Conservation (phyloP, 2,113 vertebrate species). For the Symphodus melops region DNA sequence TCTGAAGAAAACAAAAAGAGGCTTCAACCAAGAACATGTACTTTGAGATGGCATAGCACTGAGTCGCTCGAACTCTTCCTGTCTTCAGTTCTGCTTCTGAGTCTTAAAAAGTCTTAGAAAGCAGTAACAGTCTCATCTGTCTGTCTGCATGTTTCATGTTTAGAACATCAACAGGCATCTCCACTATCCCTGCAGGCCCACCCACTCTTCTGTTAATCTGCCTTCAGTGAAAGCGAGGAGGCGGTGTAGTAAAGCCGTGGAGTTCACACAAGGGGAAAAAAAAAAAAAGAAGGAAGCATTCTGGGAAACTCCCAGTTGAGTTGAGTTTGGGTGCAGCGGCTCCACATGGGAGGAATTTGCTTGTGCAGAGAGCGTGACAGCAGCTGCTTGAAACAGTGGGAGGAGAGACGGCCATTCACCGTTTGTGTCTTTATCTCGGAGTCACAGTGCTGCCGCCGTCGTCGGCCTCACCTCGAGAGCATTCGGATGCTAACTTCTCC, state of each 20-base stretch:
- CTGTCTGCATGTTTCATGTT: neutral
- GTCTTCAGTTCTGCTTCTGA: neutral
- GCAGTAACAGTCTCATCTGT: neutral
- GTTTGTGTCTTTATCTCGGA: neutral
- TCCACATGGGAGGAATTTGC: conserved; percentile 69
- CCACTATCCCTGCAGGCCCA: conserved; percentile 5
- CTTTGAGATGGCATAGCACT: neutral
- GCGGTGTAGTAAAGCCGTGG: conserved; percentile 26
- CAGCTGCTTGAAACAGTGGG: conserved; percentile 5
- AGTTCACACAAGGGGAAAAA: conserved; percentile 8
- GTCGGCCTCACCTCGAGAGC: neutral
- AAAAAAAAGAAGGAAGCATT: conserved; percentile 20
- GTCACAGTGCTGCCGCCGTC: neutral
- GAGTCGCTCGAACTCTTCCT: neutral
- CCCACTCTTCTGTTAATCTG: conserved; percentile 4
- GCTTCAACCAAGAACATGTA: neutral
- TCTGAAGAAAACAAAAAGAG: neutral
- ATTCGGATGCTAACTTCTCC: neutral
- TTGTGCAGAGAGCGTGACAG: conserved; percentile 19
- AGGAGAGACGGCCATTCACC: conserved; percentile 4
- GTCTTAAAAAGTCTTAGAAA: neutral
- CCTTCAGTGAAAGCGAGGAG: conserved; percentile 14
- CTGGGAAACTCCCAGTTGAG: conserved; percentile 71
- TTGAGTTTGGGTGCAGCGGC: conserved; percentile 52
- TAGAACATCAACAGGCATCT: neutral